Conservation (phyloP, 2,113 vertebrate species). For the Alethe diademata region DNA sequence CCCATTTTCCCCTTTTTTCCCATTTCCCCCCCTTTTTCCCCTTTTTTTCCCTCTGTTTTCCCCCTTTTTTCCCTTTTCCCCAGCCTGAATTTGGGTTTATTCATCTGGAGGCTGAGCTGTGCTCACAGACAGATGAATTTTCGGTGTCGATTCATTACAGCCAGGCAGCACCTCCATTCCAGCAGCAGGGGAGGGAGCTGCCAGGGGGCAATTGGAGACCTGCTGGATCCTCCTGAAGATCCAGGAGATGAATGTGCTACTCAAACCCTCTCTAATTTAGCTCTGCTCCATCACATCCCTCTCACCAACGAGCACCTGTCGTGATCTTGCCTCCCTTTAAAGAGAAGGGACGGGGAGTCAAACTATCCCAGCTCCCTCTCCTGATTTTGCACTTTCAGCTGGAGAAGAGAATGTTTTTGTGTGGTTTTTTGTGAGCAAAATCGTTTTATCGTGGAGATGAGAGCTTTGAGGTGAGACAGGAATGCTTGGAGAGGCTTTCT, state of each 20-base stretch:
- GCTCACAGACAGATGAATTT: not conserved
- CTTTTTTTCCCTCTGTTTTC: no score
- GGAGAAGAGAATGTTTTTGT: not conserved
- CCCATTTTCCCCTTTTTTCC: not conserved
- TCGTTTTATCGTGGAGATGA: not conserved
- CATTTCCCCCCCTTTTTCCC: accelerated
- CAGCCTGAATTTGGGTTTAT: not conserved
- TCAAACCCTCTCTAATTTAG: not conserved
- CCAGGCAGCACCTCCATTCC: not conserved
- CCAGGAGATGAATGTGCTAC: not conserved
- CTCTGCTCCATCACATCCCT: not conserved
- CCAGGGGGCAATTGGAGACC: not conserved
- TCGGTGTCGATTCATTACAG: not conserved
- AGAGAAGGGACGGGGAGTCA: not conserved
- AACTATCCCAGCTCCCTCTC: not conserved
- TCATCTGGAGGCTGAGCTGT: not conserved
- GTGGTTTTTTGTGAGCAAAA: not conserved
- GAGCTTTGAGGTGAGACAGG: not conserved
- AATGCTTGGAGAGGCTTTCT: accelerated
- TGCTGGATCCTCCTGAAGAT: not conserved
- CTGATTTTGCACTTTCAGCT: not conserved
- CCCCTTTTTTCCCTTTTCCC: not conserved
- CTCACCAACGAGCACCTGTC: not conserved
- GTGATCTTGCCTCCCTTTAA: not conserved
- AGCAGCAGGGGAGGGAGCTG: not conserved